Percentiles rank a stretch among this genome's conserved stretches.
These are phyloP conservation scores for Porphyrio hochstetteri DNA, from an alignment of 2,113 vertebrate species.

Conservation along the genomic window DNA sequence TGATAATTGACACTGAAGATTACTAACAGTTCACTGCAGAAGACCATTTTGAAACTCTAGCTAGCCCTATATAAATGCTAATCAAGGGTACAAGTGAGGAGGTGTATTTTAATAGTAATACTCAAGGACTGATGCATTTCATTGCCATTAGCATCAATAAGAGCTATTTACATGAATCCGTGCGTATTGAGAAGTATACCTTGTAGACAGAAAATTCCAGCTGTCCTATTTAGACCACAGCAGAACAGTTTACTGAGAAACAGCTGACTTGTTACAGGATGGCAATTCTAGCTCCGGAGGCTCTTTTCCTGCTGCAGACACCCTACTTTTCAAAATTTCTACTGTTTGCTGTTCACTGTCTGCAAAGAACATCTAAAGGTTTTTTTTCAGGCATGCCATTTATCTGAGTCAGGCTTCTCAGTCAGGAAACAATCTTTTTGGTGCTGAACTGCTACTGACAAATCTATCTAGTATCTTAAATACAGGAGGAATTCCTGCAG, in stretches of 20 bases:
- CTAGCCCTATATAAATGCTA: neutral
- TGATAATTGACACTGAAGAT: constrained; percentile 61
- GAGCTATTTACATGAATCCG: constrained; percentile 42
- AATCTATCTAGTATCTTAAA: neutral
- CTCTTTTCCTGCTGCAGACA: neutral
- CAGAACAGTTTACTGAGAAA: constrained; percentile 7
- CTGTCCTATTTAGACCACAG: constrained; percentile 21
- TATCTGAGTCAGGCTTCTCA: neutral
- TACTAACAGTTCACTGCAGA: constrained; percentile 26
- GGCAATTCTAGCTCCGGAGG: neutral
- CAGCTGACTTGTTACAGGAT: neutral
- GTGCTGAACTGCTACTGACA: neutral
- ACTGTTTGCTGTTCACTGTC: neutral
- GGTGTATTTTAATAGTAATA: constrained; percentile 30
- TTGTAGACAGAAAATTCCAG: constrained; percentile 35
- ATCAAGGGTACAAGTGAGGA: constrained; percentile 22
- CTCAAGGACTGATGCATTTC: constrained; percentile 24
- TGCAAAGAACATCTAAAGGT: neutral
- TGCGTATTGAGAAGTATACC: neutral
- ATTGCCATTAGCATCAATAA: constrained; percentile 52
- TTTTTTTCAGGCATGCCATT: neutral
- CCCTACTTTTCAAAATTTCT: neutral
- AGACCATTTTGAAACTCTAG: neutral
- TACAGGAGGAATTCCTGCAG: neutral
- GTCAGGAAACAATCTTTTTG: neutral